Evolutionary conservation across 30 jellyfish, hydroid and myxozoan genomes (phyloP).

Genomic region (Aurelia coerulea): DNA sequence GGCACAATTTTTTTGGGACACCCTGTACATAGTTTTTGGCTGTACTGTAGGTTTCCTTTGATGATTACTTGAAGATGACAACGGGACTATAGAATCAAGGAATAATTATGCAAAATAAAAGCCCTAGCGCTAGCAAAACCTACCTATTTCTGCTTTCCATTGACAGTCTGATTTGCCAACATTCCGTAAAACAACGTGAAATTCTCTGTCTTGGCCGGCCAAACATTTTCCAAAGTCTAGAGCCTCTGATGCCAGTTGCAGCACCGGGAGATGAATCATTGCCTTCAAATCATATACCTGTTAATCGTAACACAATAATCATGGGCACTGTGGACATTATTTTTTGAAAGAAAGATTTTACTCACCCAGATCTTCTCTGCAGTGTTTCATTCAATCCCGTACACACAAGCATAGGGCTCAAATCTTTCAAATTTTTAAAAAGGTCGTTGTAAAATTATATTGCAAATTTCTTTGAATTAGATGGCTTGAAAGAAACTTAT

Average conservation of each 20-base stretch:
- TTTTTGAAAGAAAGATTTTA: background rate
- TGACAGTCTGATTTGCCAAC: slow-evolving; percentile 36
- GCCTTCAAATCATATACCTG: slow-evolving; percentile 39
- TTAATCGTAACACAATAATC: background rate
- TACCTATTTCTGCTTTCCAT: slow-evolving; percentile 58
- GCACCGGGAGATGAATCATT: slow-evolving; percentile 37
- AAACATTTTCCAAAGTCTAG: slow-evolving; percentile 61
- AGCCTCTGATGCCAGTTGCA: slow-evolving; percentile 21
- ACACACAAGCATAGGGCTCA: background rate
- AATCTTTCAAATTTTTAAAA: too few species aligned
- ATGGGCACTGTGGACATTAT: background rate
- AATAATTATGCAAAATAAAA: too few species aligned
- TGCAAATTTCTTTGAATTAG: too few species aligned
- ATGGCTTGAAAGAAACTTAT: too few species aligned
- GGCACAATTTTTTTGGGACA: too few species aligned
- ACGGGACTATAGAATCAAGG: too few species aligned
- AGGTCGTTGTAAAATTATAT: too few species aligned
- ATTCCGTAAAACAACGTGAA: slow-evolving; percentile 35
- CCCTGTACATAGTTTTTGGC: too few species aligned
- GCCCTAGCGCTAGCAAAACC: background rate
- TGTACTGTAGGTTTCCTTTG: too few species aligned
- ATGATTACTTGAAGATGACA: too few species aligned
- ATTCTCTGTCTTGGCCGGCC: slow-evolving; percentile 66
- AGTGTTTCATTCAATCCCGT: background rate
- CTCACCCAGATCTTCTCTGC: background rate